A percentile compares a stretch with the other conserved stretches of the same genome.
Evolutionary conservation across 2,888 invertebrate species (phyloP).

Genomic region (Brenthis daphne): DNA sequence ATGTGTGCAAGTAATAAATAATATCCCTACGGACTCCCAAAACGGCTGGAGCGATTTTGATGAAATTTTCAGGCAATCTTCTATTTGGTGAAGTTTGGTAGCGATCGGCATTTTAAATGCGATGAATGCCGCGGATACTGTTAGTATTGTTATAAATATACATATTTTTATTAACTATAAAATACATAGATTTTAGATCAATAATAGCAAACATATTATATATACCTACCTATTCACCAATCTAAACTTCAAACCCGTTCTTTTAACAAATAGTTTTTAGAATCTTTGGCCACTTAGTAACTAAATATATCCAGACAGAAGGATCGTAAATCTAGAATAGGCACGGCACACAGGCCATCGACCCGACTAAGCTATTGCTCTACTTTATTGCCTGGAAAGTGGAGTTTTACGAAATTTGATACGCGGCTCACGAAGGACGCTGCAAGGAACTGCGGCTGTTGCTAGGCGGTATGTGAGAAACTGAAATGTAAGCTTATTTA

Average conservation of each 20-base stretch:
- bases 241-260: not conserved
- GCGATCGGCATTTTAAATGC: too few species aligned
- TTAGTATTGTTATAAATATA: too few species aligned
- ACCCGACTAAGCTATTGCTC: conserved; percentile 24
- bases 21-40: too few species aligned
- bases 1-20: too few species aligned
- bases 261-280: not conserved
- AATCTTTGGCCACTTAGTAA: not conserved
- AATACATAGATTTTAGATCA: too few species aligned
- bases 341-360: conserved; percentile 12
- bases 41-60: too few species aligned
- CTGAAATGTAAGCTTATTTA: not conserved
- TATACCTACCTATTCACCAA: not conserved
- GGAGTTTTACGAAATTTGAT: conserved; percentile 23
- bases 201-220: not conserved
- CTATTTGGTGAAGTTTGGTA: too few species aligned
- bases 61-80: too few species aligned
- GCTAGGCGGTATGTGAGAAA: conserved; percentile 4
- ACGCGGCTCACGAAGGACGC: conserved; percentile 22
- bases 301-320: conserved; percentile 8
- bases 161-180: too few species aligned
- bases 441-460: conserved; percentile 10
- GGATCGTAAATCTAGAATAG: conserved; percentile 19
- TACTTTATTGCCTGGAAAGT: conserved; percentile 23
- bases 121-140: too few species aligned